Percentiles rank a stretch among this genome's conserved stretches.
Conservation (phyloP, 2,797 vertebrate genomes). For the Nyctibius grandis region DNA sequence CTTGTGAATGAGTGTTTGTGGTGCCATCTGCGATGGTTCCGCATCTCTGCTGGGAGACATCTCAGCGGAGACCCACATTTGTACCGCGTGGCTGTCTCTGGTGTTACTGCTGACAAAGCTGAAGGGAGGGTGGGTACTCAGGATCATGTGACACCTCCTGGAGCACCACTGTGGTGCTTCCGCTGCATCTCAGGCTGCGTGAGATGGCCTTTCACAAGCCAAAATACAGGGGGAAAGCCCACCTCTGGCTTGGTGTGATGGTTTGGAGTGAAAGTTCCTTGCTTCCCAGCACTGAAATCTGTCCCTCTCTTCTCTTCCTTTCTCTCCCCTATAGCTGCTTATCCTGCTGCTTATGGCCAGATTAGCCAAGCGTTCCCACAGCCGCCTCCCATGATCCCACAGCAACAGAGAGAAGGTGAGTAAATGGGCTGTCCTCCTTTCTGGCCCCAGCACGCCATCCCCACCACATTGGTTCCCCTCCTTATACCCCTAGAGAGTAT, state of each 20-base stretch:
- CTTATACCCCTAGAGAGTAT: background rate
- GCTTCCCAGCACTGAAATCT: slow-evolving; percentile 49
- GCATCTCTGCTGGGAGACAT: background rate
- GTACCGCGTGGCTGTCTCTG: rapidly evolving
- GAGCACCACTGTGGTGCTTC: rapidly evolving
- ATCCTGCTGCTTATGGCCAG: slow-evolving; percentile 98
- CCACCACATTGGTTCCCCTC: background rate
- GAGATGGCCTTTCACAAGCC: background rate
- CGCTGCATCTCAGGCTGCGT: background rate
- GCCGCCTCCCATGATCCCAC: slow-evolving; percentile 95
- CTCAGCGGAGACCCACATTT: background rate
- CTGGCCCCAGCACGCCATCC: background rate
- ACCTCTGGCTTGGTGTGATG: background rate
- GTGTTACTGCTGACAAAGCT: background rate
- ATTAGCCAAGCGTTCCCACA: slow-evolving; percentile 99
- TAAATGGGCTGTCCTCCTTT: background rate
- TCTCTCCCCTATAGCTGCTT: slow-evolving; percentile 84
- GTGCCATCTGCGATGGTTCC: background rate
- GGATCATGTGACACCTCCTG: background rate
- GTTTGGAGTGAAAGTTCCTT: background rate
- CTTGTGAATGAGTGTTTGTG: background rate
- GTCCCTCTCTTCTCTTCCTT: slow-evolving; percentile 30
- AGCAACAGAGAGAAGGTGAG: slow-evolving; percentile 99
- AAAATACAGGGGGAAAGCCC: background rate
- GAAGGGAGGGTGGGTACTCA: background rate